Base-by-base conservation (phyloP, 2,113 vertebrate genomes). In the Hypocryptadius cinnamomeus region DNA sequence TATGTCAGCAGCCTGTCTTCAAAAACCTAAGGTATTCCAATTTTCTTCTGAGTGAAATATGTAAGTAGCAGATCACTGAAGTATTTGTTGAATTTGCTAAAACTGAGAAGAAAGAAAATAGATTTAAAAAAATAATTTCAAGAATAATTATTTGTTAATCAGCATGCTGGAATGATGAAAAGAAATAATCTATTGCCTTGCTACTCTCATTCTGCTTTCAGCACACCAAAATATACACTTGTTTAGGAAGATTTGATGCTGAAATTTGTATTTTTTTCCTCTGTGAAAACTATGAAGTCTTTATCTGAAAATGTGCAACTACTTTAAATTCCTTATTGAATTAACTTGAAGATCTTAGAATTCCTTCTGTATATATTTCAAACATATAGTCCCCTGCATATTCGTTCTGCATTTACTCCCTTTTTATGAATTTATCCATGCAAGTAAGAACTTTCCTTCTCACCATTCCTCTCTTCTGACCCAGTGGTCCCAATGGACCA, bases 11-110 rank as follows among this genome's bases (percentile, higher is more conserved):
- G 28, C 53, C 51, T 27, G 6, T 8, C 17, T 65, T 84, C 63
- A 51, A 37, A 50, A 61, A 11, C 1, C 3, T 33, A 21, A 24
- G 23, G 3, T 17, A 10, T 21, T 76, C 8, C 2, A 13, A 0
- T 15, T 39, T 25, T 81, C 61, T 50, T 30, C 24, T 56, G 17
- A 60, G 11, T 35, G 21, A 85, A 80, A 44, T 45, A 4, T 9
- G 9, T 39, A 53, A 64, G 30, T 18, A 50, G 6, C 2, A 70
- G 56, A 19, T n/a, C 20, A 31, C 8, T 50, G 30, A 73, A 73
- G 7, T 31, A 30, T n/a, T 25, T 35, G 9, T 18, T 60, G 39
- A 15, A 31, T 40, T 87, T 81, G 57, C 31, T 54, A 63, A 87
- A 54, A 54, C 6, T 64, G 40, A 85, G n/a, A 5, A 69, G 20